Evolutionary conservation across 2,888 invertebrate genomes (phyloP).

Genomic region (Heliconius hortense): DNA sequence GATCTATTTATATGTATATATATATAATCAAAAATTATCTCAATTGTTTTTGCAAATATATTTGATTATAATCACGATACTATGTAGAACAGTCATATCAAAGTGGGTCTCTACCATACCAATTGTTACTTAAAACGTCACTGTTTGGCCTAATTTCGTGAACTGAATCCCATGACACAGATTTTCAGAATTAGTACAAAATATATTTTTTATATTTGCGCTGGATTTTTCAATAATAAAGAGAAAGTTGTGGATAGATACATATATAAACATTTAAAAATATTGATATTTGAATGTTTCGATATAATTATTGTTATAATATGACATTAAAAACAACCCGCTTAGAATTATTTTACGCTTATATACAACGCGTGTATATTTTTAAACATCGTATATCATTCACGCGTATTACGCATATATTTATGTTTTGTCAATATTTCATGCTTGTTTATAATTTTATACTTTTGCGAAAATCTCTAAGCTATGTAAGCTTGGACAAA

Average conservation of each 20-base stretch:
- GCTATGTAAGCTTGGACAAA: slow-evolving; percentile 1
- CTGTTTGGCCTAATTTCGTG: slow-evolving; percentile 44
- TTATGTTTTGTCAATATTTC: not conserved
- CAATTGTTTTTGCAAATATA: not conserved
- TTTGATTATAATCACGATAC: not conserved
- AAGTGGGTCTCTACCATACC: slow-evolving; percentile 6
- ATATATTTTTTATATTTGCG: slow-evolving; percentile 13
- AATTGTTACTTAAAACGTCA: slow-evolving; percentile 36
- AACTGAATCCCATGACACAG: slow-evolving; percentile 43
- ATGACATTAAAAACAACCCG: not conserved
- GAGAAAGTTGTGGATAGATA: not conserved
- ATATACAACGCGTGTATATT: not conserved
- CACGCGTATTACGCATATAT: not conserved
- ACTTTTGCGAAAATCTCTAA: not conserved
- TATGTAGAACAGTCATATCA: not conserved
- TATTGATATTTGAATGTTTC: not conserved
- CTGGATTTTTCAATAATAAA: not conserved
- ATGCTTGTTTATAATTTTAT: not conserved
- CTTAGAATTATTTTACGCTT: not conserved
- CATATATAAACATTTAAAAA: not conserved
- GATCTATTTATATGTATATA: slow-evolving; percentile 1
- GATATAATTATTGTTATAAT: not conserved
- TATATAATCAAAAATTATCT: not conserved
- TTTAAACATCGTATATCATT: not conserved
- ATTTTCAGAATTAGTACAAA: slow-evolving; percentile 36